Evolutionary conservation across 37 sponge, comb jelly and placozoan genomes (phyloP), one percentile per base, ranked within the genome.

Genomic region (Halisarca cf. caerulea): DNA sequence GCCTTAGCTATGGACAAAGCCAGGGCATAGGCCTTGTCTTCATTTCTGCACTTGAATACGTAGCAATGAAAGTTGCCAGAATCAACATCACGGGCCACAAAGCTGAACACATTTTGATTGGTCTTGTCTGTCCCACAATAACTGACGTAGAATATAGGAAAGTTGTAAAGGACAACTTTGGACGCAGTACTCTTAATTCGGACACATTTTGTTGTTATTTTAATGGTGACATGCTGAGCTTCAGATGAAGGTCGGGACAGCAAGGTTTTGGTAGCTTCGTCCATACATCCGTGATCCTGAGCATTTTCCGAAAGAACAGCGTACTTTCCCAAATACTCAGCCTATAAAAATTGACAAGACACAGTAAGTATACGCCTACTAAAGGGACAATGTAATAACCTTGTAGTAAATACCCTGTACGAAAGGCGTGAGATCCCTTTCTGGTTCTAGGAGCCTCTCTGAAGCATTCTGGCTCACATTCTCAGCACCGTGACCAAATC

Each of bases 71-170:
- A 91, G 34, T 77, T 80, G 51, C 36, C 24, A 21, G 37, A 66
- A 11, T 68, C 84, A 14, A 45, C 0, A 17, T 83, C 84, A 39
- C 25, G 20, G 42, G 64, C 77, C 8, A 74, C 77, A 74, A 74
- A 74, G 45, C 38, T 44, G 77, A 74, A 74, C 38, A 74, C 87
- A 15, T 87, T 81, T 0, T 24, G 53, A 42, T 86, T 83, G 0
- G 20, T 17, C 30, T 74, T 71, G 86, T 93, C 86, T 3, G 93
- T 93, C 59, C 94, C 97, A 59, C 97, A 96, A 60, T 96, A 96
- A 32, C 85, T 83, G 35, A 96, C 74, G 35, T 81, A 70, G 78
- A 91, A 89, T 39, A 96, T 72, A 0, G 97, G 97, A 68, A 96
- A 81, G 41, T 96, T 90, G 21, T 85, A 89, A 34, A 93, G 44